Evolutionary conservation across 2,888 invertebrate genomes (phyloP).

Genomic region (Cephus sareptanus): DNA sequence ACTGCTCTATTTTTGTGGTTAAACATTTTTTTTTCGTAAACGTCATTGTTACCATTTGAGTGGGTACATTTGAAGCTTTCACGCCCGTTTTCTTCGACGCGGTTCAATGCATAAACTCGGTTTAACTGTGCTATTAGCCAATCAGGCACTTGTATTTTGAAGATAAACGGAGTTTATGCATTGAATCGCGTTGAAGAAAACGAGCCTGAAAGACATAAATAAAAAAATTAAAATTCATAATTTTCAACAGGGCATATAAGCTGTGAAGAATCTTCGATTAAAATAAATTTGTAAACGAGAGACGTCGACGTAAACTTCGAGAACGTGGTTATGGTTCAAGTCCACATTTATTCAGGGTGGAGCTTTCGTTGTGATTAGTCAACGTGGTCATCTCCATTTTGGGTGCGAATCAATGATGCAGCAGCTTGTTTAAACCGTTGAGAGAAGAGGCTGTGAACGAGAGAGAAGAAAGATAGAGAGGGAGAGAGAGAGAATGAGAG

Average conservation of each 20-base stretch:
- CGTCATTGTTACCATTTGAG: background rate
- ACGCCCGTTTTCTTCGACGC: too few relatives aligned
- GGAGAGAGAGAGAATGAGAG: too few relatives aligned
- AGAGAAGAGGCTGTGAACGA: background rate
- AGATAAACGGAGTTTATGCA: too few relatives aligned
- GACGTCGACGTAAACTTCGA: too few relatives aligned
- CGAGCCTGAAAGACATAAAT: background rate
- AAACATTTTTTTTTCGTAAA: background rate
- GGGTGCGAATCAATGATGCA: background rate
- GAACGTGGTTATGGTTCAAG: background rate
- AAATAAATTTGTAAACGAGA: background rate
- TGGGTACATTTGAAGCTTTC: background rate
- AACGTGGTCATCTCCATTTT: background rate
- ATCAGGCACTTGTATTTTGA: too few relatives aligned
- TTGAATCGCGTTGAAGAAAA: too few relatives aligned
- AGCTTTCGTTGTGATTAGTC: background rate
- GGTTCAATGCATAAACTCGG: too few relatives aligned
- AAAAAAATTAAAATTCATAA: too few relatives aligned
- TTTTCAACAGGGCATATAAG: too few relatives aligned
- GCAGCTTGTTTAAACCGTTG: background rate
- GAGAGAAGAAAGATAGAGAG: background rate
- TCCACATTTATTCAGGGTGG: background rate
- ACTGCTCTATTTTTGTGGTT: background rate
- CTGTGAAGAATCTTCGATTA: background rate
- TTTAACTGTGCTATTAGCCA: too few relatives aligned